phyloP scores from a whole-genome alignment of 2,888 invertebrate genomes.

The Colletes collaris region DNA sequence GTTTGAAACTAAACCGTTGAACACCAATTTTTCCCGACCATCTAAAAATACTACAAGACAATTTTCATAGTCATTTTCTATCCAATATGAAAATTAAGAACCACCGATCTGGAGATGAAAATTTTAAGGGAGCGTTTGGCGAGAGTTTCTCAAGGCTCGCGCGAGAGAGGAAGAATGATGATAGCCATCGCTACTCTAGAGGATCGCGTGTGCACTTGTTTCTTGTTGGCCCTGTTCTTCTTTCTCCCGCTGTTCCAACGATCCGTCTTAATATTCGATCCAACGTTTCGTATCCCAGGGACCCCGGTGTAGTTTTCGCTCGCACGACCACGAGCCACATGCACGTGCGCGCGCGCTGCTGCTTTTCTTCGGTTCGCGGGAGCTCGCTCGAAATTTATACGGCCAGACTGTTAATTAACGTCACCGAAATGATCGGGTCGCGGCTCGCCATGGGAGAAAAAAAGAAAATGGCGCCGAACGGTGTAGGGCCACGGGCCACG shows the following conservation, averaged over 20 bases:
- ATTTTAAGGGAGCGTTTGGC: too few relatives aligned
- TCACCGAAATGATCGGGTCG: slow-evolving; percentile 22
- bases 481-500: background rate
- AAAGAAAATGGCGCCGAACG: background rate
- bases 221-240: slow-evolving; percentile 40
- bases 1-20: too few relatives aligned
- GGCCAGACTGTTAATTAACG: slow-evolving; percentile 48
- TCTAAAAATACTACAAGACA: too few relatives aligned
- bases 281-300: slow-evolving; percentile 57
- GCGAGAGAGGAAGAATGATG: background rate
- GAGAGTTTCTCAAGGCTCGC: too few relatives aligned
- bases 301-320: slow-evolving; percentile 38
- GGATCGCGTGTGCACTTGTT: slow-evolving; percentile 54
- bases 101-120: too few relatives aligned
- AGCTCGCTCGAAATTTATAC: slow-evolving; percentile 41
- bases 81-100: too few relatives aligned
- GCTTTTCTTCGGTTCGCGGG: background rate
- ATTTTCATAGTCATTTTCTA: too few relatives aligned
- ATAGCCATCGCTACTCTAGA: slow-evolving; percentile 30
- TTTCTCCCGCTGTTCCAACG: slow-evolving; percentile 36
- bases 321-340: slow-evolving; percentile 12
- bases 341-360: background rate
- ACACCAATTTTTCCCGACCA: too few relatives aligned
- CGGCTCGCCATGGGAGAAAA: slow-evolving; percentile 2
- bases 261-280: slow-evolving; percentile 64